A percentile compares a stretch with the other conserved stretches of the same genome.
Evolutionary conservation across 2,888 invertebrate genomes (phyloP).

Genomic region (Coecobrya sp.): DNA sequence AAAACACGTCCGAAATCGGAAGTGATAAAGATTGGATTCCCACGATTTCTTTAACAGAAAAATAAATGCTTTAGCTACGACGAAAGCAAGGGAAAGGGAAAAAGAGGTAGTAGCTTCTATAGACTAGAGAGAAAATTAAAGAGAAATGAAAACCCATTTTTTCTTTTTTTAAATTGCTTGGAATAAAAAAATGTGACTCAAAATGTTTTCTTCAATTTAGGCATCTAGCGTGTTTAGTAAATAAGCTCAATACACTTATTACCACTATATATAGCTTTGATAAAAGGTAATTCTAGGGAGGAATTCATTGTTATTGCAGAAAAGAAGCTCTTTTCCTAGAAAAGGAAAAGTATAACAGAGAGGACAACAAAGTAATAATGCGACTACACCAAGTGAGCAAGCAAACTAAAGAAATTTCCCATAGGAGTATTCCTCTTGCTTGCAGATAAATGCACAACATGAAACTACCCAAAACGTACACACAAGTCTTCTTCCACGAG

Average conservation of each 20-base stretch:
- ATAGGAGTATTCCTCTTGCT: slow-evolving; percentile 83
- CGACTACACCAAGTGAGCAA: slow-evolving; percentile 49
- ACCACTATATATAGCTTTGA: background rate
- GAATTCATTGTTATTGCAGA: slow-evolving; percentile 28
- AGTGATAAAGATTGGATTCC: too few relatives aligned
- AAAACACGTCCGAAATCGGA: too few relatives aligned
- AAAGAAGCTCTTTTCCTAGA: slow-evolving; percentile 10
- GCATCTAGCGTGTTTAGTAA: background rate
- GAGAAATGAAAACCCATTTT: too few relatives aligned
- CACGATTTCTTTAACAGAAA: too few relatives aligned
- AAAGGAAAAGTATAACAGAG: slow-evolving; percentile 3
- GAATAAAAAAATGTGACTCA: too few relatives aligned
- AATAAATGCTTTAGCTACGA: too few relatives aligned
- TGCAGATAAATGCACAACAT: slow-evolving; percentile 19
- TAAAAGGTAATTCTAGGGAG: slow-evolving; percentile 1
- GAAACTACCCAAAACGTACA: background rate
- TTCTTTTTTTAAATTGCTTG: too few relatives aligned
- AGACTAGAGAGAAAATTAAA: too few relatives aligned
- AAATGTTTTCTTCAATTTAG: too few relatives aligned
- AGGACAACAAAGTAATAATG: slow-evolving; percentile 56
- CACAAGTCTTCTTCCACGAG: background rate
- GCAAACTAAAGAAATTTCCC: slow-evolving; percentile 84
- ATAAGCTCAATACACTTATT: background rate
- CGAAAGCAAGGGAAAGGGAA: too few relatives aligned
- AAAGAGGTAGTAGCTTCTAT: too few relatives aligned